Conservation (phyloP, 2,113 vertebrate genomes). For the Tichodroma muraria region DNA sequence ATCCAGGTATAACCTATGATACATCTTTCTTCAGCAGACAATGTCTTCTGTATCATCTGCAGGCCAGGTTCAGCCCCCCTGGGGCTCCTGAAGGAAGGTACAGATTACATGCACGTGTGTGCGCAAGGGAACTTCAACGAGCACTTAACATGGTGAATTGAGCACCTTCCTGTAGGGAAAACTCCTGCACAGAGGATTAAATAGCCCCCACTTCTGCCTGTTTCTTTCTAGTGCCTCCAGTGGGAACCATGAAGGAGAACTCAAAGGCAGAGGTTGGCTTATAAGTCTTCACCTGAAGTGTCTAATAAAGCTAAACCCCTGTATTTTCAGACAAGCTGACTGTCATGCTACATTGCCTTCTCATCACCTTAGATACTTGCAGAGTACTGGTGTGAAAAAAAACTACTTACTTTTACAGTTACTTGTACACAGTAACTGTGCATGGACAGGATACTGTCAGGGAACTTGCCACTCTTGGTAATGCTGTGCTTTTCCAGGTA, state of each 20-base stretch:
- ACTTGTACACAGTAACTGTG: not conserved
- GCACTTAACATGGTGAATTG: not conserved
- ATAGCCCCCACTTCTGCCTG: not conserved
- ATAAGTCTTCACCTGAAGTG: not conserved
- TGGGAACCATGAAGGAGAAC: not conserved
- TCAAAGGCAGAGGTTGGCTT: not conserved
- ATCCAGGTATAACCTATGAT: not conserved
- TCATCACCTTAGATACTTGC: not conserved
- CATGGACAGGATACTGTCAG: not conserved
- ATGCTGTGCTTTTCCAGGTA: not conserved
- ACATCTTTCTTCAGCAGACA: not conserved
- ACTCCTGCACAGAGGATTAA: not conserved
- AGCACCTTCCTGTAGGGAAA: not conserved
- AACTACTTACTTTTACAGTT: no score
- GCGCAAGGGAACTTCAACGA: rapidly evolving
- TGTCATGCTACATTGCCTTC: not conserved
- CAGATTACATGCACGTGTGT: rapidly evolving
- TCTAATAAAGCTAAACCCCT: not conserved
- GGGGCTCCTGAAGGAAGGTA: not conserved
- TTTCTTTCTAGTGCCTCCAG: not conserved
- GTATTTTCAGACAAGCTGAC: not conserved
- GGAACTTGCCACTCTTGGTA: not conserved
- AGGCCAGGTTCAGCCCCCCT: not conserved
- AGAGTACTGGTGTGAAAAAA: not conserved
- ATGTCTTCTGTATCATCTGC: not conserved